Base-by-base conservation (phyloP, 1,140 invertebrate species). In the Mactra quadrangularis region DNA sequence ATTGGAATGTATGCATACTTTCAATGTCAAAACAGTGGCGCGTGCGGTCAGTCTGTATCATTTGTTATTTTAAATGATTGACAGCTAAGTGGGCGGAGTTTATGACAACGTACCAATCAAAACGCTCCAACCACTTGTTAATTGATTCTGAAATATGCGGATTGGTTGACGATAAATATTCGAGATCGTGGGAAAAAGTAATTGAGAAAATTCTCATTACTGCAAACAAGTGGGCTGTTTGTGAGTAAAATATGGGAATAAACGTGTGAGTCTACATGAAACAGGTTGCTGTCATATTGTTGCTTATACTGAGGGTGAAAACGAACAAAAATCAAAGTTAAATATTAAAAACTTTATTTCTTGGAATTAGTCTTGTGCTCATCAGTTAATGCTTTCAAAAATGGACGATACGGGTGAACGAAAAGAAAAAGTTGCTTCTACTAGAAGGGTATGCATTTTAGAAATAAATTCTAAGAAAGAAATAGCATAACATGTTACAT, bases 201-300 rank as follows among this genome's bases (percentile, higher is more conserved):
- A 82, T 82, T 84, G 77, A 84, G 83, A 76, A 77, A 84, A 75
- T 86, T 86, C 85, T 75, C 85, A 86, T 60, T 84, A 77, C 57
- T 53, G 22, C 52, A 41, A 82, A 60, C 59, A 82, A 82, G 41
- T 66, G 47, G 60, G 60, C 45, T n/a, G 22, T 50, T 76, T 60
- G 33, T 76, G 59, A 35, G 57, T n/a, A 29, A 47, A 62, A 45
- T 71, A 27, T 68, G 52, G 50, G 62, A 76, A 76, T 38, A 55
- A 41, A 27, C 59, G 17, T 15, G 4, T 50, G 47, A 35, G 22
- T 76, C 57, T 52, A 31, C n/a, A 9, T 60, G 55, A 55, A 76
- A 76, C 74, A 76, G 74, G 74, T 76, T 76, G 74, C 29, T 31
- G 19, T 35, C 4, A 13, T 15, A 6, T 29, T 59, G 7, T 22